Evolutionary conservation across 2,888 invertebrate genomes (phyloP).

Genomic region (Drosophila demipolita): DNA sequence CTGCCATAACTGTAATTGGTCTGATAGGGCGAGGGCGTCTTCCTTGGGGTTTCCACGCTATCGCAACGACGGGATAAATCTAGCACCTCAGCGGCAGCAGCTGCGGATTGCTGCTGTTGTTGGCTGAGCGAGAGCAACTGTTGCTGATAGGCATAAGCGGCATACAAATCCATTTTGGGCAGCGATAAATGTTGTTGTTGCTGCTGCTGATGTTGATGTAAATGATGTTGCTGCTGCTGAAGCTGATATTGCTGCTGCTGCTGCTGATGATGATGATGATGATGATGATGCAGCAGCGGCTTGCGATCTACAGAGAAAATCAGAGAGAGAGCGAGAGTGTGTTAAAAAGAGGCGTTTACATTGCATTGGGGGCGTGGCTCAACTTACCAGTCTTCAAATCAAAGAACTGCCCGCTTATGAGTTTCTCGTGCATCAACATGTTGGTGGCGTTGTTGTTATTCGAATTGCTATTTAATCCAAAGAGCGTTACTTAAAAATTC

Average conservation of each 20-base stretch:
- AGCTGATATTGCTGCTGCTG: conserved; percentile 42
- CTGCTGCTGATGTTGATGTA: conserved; percentile 52
- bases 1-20: conserved; percentile 81
- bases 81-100: conserved; percentile 76
- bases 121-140: conserved; percentile 69
- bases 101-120: conserved; percentile 52
- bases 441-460: conserved; percentile 22
- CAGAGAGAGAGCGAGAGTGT: conserved; percentile 8
- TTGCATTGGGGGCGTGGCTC: conserved; percentile 28
- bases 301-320: conserved; percentile 66
- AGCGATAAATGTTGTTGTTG: conserved; percentile 56
- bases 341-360: background rate
- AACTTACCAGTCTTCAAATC: conserved; percentile 83
- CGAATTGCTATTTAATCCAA: conserved; percentile 47
- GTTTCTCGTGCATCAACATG: conserved; percentile 84
- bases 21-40: conserved; percentile 84
- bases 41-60: conserved; percentile 81
- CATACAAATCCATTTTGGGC: conserved; percentile 82
- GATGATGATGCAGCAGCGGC: conserved; percentile 67
- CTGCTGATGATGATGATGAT: conserved; percentile 64
- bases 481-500: conserved; percentile 38
- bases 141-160: conserved; percentile 81
- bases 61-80: conserved; percentile 84
- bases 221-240: conserved; percentile 60
- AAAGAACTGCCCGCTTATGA: conserved; percentile 82